These are phyloP conservation scores for Nasonia longicornis DNA, from an alignment of 1,140 invertebrate species.

Conservation along the genomic window DNA sequence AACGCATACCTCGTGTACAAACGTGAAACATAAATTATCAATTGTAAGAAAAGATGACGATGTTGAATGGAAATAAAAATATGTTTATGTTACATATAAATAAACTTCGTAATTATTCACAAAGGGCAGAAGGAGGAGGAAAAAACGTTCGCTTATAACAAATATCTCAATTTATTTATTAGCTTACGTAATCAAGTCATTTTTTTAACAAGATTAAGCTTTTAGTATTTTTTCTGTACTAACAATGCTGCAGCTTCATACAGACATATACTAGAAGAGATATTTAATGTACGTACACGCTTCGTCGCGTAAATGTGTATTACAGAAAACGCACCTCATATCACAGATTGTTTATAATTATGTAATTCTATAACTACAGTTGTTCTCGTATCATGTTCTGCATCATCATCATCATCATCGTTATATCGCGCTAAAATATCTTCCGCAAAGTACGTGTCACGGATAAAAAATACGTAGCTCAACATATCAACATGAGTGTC, in stretches of 20 bases:
- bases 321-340: slow-evolving; percentile 47
- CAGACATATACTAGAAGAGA: slow-evolving; percentile 25
- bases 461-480: slow-evolving; percentile 26
- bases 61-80: slow-evolving; percentile 29
- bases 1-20: slow-evolving; percentile 28
- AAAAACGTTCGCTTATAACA: slow-evolving; percentile 11
- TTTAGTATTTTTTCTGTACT: not conserved
- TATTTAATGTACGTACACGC: slow-evolving; percentile 35
- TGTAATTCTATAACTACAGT: slow-evolving; percentile 19
- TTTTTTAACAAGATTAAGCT: slow-evolving; percentile 23
- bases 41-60: slow-evolving; percentile 23
- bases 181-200: slow-evolving; percentile 2
- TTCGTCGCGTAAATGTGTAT: slow-evolving; percentile 43
- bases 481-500: slow-evolving; percentile 23
- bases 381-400: slow-evolving; percentile 1
- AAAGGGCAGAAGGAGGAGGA: not conserved
- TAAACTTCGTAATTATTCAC: not conserved
- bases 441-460: not conserved
- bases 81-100: slow-evolving; percentile 36
- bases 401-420: not conserved
- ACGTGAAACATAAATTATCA: slow-evolving; percentile 24
- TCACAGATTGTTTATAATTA: slow-evolving; percentile 48
- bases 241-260: slow-evolving; percentile 2
- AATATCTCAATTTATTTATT: slow-evolving; percentile 23
- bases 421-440: not conserved